Conservation (phyloP, 2,797 vertebrate genomes). For the Etheostoma nigrum region DNA sequence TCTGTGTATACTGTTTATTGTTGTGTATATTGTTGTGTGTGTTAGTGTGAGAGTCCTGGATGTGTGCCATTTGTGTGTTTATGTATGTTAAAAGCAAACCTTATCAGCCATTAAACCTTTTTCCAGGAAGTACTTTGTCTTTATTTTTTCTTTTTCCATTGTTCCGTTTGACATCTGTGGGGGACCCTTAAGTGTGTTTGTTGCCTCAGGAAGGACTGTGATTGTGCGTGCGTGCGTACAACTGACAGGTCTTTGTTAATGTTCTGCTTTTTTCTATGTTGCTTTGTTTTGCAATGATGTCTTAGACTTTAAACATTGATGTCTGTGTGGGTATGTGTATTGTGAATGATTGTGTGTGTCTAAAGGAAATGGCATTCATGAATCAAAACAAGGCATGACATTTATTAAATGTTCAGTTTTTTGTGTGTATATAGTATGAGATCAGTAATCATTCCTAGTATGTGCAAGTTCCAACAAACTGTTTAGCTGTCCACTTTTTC, state of each 20-base stretch:
- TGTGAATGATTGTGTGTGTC: background rate
- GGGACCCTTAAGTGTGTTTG: slow-evolving; percentile 49
- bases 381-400: slow-evolving; percentile 14
- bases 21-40: background rate
- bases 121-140: slow-evolving; percentile 42
- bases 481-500: background rate
- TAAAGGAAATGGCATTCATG: slow-evolving; percentile 15
- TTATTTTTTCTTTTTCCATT: slow-evolving; percentile 39
- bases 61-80: slow-evolving; percentile 29
- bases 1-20: background rate
- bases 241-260: slow-evolving; percentile 29
- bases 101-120: slow-evolving; percentile 51
- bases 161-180: slow-evolving; percentile 47
- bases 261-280: slow-evolving; percentile 20
- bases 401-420: slow-evolving; percentile 23
- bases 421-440: background rate
- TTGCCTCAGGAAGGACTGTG: slow-evolving; percentile 41
- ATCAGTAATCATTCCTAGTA: background rate
- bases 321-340: background rate
- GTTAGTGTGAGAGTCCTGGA: slow-evolving; percentile 3
- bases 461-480: background rate
- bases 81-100: slow-evolving; percentile 29
- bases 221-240: background rate
- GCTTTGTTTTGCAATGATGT: slow-evolving; percentile 41
- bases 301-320: slow-evolving; percentile 35